Percentiles rank a stretch among this genome's conserved stretches.
Evolutionary conservation across 1,140 invertebrate species (phyloP).

Genomic region (Panagrolaimus sp.): DNA sequence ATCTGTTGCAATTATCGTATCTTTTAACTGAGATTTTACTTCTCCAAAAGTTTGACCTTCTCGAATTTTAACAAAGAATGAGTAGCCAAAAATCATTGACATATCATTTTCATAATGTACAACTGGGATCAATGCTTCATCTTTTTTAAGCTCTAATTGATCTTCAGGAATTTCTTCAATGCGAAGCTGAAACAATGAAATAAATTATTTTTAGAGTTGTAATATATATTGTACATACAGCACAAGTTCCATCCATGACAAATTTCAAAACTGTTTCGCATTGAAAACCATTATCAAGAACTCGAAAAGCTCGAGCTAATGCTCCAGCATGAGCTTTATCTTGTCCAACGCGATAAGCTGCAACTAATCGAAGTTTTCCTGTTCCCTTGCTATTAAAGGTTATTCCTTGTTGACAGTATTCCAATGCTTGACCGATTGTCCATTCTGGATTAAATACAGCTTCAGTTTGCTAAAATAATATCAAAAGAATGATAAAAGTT

Average conservation of each 20-base stretch:
- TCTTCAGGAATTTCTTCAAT: not conserved
- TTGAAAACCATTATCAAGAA: not conserved
- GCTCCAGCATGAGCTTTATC: not conserved
- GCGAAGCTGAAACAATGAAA: not conserved
- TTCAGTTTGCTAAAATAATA: not conserved
- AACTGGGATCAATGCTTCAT: not conserved
- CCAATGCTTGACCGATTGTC: not conserved
- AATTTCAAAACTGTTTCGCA: not conserved
- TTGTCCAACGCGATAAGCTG: not conserved
- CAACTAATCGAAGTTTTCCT: not conserved
- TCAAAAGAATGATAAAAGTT: not conserved
- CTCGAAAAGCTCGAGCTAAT: not conserved
- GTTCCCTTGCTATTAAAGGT: not conserved
- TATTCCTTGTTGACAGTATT: not conserved
- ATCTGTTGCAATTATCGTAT: too few relatives aligned
- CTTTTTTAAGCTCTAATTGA: not conserved
- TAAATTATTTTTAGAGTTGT: not conserved
- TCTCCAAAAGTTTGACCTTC: not conserved
- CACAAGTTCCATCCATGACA: not conserved
- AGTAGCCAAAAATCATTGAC: not conserved
- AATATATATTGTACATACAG: not conserved
- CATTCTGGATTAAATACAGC: not conserved
- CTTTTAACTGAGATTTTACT: not conserved
- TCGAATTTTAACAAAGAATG: constrained; percentile 7
- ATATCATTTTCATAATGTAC: not conserved